Evolutionary conservation across 2,113 vertebrate genomes (phyloP).

Genomic region (human): DNA sequence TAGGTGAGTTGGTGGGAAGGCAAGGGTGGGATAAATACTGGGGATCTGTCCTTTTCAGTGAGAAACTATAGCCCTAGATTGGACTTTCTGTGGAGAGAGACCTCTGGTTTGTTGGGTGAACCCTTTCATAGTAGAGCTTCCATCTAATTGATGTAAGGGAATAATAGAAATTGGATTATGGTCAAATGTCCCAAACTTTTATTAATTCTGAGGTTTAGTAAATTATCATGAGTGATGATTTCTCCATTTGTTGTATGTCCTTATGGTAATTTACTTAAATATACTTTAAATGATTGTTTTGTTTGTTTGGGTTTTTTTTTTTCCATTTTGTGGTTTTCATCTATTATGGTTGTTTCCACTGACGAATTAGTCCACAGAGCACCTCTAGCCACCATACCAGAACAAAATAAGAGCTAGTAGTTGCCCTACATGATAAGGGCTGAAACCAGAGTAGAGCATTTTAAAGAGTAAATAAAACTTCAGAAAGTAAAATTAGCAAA

Average conservation of each 20-base stretch:
- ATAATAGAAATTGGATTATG: neutral
- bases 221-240: neutral
- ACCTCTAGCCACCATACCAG: neutral
- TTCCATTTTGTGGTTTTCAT: neutral
- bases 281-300: neutral
- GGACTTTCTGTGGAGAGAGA: neutral
- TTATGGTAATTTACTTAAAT: neutral
- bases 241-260: neutral
- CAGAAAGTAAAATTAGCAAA: neutral
- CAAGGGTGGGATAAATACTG: neutral
- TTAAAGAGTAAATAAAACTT: neutral
- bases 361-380: neutral
- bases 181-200: neutral
- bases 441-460: neutral
- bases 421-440: neutral
- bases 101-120: neutral
- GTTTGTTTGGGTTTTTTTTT: neutral
- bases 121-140: neutral
- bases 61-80: neutral
- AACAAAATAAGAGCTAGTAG: neutral
- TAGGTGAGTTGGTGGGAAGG: neutral
- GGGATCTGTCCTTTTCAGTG: neutral
- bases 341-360: neutral
- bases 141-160: rapidly evolving
- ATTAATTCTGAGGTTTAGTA: neutral